A percentile compares a stretch with the other conserved stretches of the same genome.
Conservation (phyloP, 2,797 vertebrate genomes). For the Paramormyrops hopkinsi region DNA sequence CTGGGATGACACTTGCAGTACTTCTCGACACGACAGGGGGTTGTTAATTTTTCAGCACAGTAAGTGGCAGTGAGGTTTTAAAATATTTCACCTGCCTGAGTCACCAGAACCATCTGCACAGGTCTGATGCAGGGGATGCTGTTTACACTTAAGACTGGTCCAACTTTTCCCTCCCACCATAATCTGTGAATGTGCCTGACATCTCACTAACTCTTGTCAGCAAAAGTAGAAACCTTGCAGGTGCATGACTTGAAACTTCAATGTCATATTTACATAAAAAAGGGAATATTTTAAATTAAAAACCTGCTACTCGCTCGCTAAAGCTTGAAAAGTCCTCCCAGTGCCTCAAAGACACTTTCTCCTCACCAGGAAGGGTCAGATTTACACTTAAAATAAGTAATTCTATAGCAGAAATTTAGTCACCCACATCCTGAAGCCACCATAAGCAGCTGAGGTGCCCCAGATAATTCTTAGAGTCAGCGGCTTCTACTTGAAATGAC, state of each 20-base stretch:
- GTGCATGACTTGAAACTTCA: not conserved
- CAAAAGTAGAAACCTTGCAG: not conserved
- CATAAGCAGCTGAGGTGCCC: not conserved
- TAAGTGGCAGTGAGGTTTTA: not conserved
- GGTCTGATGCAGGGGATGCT: not conserved
- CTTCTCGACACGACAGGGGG: not conserved
- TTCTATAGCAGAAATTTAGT: not conserved
- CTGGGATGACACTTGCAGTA: not conserved
- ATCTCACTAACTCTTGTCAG: not conserved
- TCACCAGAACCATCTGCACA: not conserved
- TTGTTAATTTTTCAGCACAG: not conserved
- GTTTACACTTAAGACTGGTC: not conserved
- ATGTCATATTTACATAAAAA: not conserved
- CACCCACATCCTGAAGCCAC: not conserved
- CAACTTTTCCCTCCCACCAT: not conserved
- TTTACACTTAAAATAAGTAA: not conserved
- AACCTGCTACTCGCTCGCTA: not conserved
- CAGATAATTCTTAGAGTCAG: not conserved
- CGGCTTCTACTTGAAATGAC: not conserved
- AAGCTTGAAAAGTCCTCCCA: not conserved
- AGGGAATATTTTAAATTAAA: not conserved
- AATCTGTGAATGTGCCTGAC: not conserved
- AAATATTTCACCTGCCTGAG: slow-evolving; percentile 1
- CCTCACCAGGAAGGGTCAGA: not conserved
- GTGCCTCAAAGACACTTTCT: not conserved